Evolutionary conservation across 2,888 invertebrate genomes (phyloP).

Genomic region (Drosophila neotestacea): DNA sequence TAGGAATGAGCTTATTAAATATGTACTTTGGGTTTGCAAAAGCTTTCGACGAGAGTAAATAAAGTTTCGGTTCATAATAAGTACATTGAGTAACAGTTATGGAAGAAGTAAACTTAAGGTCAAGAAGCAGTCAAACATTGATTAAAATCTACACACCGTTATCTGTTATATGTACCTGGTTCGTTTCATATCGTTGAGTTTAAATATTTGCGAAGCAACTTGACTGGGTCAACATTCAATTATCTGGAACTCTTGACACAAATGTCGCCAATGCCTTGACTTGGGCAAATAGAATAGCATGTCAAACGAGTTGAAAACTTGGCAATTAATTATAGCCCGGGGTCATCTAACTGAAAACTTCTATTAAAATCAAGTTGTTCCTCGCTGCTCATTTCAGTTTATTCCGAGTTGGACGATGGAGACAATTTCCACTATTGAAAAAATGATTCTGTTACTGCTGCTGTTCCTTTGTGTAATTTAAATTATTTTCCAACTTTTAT

Average conservation of each 20-base stretch:
- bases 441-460: slow-evolving; percentile 29
- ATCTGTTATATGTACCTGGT: slow-evolving; percentile 28
- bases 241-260: slow-evolving; percentile 71
- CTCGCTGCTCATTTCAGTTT: slow-evolving; percentile 39
- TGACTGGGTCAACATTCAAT: slow-evolving; percentile 57
- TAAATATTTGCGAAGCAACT: slow-evolving; percentile 66
- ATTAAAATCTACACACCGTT: slow-evolving; percentile 45
- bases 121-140: slow-evolving; percentile 41
- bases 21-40: background rate
- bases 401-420: slow-evolving; percentile 1
- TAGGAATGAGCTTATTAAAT: background rate
- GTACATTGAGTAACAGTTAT: background rate
- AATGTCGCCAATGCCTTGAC: slow-evolving; percentile 59
- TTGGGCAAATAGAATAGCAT: slow-evolving; percentile 46
- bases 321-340: slow-evolving; percentile 66
- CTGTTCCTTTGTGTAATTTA: slow-evolving; percentile 46
- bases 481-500: background rate
- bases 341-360: slow-evolving; percentile 49
- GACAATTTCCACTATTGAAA: slow-evolving; percentile 17
- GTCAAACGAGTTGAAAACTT: slow-evolving; percentile 51
- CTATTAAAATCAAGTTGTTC: slow-evolving; percentile 58
- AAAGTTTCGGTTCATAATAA: background rate
- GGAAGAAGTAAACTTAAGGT: slow-evolving; percentile 26
- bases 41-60: background rate
- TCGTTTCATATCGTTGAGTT: slow-evolving; percentile 31